phyloP scores from a whole-genome alignment of 2,888 invertebrate species.

The Dolichopus griseipennis region DNA sequence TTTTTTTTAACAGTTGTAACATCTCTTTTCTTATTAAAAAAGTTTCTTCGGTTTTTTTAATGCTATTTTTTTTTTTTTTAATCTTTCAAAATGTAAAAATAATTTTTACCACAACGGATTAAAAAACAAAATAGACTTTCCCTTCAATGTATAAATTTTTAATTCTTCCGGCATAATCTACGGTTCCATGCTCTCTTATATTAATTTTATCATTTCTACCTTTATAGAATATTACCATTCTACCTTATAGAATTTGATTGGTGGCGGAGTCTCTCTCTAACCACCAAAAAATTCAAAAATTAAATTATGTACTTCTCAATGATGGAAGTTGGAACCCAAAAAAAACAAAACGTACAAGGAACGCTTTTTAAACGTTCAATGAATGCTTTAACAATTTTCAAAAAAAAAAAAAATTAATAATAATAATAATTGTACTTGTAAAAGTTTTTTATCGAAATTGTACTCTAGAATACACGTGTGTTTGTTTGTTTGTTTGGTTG shows the following conservation, averaged over 20 bases:
- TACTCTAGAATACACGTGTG: background rate
- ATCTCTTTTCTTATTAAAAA: background rate
- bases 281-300: no score
- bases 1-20: background rate
- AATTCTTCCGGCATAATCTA: slow-evolving; percentile 5
- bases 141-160: background rate
- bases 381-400: no score
- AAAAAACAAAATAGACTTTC: background rate
- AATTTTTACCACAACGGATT: slow-evolving; percentile 6
- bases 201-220: no score
- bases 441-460: background rate
- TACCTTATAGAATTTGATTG: no score
- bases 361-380: no score
- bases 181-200: background rate
- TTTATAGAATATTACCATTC: no score
- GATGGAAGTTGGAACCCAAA: no score
- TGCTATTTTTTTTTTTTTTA: background rate
- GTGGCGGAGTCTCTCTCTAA: no score
- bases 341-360: background rate
- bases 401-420: background rate
- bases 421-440: background rate
- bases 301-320: no score
- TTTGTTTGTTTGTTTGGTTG: background rate
- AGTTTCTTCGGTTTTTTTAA: background rate
- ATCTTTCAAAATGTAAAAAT: background rate